Evolutionary conservation across 2,797 vertebrate genomes (phyloP).

Genomic region (Oophaga sylvatica): DNA sequence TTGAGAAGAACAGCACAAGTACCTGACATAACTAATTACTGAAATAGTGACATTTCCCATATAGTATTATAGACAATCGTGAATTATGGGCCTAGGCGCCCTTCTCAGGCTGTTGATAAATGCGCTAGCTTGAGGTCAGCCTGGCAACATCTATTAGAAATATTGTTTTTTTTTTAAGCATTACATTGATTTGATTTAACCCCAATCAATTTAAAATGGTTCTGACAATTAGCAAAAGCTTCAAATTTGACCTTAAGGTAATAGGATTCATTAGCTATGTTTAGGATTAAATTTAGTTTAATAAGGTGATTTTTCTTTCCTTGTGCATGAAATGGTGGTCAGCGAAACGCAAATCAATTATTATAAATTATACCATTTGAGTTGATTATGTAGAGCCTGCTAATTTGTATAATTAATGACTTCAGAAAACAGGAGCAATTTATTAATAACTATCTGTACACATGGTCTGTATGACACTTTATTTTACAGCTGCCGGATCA

Average conservation of each 20-base stretch:
- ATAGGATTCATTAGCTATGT: slow-evolving; percentile 96
- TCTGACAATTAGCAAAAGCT: slow-evolving; percentile 96
- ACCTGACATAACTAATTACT: slow-evolving; percentile 89
- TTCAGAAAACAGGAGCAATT: slow-evolving; percentile 85
- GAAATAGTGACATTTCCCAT: slow-evolving; percentile 86
- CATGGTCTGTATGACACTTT: slow-evolving; percentile 76
- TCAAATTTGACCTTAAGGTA: slow-evolving; percentile 99
- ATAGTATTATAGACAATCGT: slow-evolving; percentile 87
- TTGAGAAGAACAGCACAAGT: slow-evolving; percentile 78
- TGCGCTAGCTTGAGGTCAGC: slow-evolving; percentile 85
- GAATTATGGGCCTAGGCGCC: slow-evolving; percentile 89
- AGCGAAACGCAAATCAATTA: slow-evolving; percentile 98
- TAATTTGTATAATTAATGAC: slow-evolving; percentile 99
- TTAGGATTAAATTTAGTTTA: slow-evolving; percentile 99
- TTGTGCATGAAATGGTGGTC: slow-evolving; percentile 80
- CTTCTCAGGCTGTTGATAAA: slow-evolving; percentile 84
- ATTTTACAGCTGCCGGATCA: slow-evolving; percentile 81
- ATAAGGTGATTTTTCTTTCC: slow-evolving; percentile 98
- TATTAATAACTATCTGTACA: slow-evolving; percentile 97
- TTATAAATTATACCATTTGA: slow-evolving; percentile 93
- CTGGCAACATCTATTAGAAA: slow-evolving; percentile 96
- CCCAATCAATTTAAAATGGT: slow-evolving; percentile 99
- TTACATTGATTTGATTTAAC: slow-evolving; percentile 99
- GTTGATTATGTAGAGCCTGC: slow-evolving; percentile 90
- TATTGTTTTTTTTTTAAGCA: slow-evolving; percentile 98